phyloP scores from a whole-genome alignment of 2,888 invertebrate genomes.

The Sarcophaga variegata region DNA sequence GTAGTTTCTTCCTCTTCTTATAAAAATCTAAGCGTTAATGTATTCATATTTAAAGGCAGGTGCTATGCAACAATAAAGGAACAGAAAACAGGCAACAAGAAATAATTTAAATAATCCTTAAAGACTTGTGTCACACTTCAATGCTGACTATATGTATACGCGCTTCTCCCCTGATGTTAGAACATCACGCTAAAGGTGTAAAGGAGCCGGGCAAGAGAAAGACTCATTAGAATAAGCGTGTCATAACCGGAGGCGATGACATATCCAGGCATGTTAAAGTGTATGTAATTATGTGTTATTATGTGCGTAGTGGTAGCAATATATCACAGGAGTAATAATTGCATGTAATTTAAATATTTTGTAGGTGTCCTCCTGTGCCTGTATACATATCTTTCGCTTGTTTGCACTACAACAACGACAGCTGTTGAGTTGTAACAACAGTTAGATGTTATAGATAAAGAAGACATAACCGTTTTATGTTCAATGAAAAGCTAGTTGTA shows the following conservation, averaged over 20 bases:
- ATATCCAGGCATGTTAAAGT: slow-evolving; percentile 31
- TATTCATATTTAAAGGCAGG: slow-evolving; percentile 58
- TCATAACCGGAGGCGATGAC: slow-evolving; percentile 57
- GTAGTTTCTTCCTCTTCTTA: slow-evolving; percentile 36
- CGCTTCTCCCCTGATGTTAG: slow-evolving; percentile 40
- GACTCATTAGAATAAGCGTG: slow-evolving; percentile 66
- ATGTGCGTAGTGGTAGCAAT: slow-evolving; percentile 44
- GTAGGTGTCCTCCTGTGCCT: not conserved
- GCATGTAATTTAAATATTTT: slow-evolving; percentile 41
- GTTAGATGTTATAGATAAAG: slow-evolving; percentile 29
- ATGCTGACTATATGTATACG: not conserved
- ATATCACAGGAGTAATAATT: slow-evolving; percentile 39
- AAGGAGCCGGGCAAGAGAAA: not conserved
- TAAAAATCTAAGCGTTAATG: slow-evolving; percentile 38
- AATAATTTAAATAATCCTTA: slow-evolving; percentile 54
- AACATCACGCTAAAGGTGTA: slow-evolving; percentile 54
- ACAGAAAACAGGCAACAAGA: not conserved
- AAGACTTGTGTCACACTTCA: slow-evolving; percentile 58
- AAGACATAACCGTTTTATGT: not conserved
- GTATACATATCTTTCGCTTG: not conserved
- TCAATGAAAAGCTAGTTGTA: too few species aligned
- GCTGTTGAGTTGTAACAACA: slow-evolving; percentile 39
- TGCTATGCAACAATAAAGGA: slow-evolving; percentile 26
- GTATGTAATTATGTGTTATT: slow-evolving; percentile 62
- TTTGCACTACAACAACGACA: slow-evolving; percentile 27